Evolutionary conservation across 2,888 invertebrate genomes (phyloP), one percentile per base, ranked within the genome.

Genomic region (Cephus runcator): DNA sequence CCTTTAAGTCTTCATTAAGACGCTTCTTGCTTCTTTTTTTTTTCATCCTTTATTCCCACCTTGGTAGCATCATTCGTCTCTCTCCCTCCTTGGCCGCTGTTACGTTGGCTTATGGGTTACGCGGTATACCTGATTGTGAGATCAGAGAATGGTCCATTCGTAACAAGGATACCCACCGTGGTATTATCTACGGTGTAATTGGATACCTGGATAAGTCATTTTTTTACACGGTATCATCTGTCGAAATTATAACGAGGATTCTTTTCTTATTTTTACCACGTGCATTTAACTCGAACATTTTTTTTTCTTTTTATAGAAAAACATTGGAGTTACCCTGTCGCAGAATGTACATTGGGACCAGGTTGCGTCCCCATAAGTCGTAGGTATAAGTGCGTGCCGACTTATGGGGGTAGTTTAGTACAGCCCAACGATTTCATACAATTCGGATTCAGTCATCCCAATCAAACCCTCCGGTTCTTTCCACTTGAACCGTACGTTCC

Each of bases 1-100:
- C 71, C 71, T 71, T 34, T 71, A 71, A 71, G 71, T 84, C 84
- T 84, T 85, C 82, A 83, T 85, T 83, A 83, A 82, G 83, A 81
- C 81, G 73, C 81, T 83, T 80, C 77, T 76, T 69, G 12, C 12
- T 69, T 71, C 23, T 33, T 69, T 34, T 71, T 68, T 30, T 69
- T 69, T 68, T 34, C 69, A 73, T 75, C 73, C 76, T 80, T 79
- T 75, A 77, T 75, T 79, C 78, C 30, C 75, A 34, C 78, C 80
- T 78, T 75, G 79, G 77, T 76, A 79, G 78, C 75, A 56, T 56
- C 56, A 0, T 56, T 56, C 56, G 23, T 56, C 56, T 56, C 56
- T 56, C 56, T 56, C 1, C 1, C 56, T 56, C 56, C 56, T 56
- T 23, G 56, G 56, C 23, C 23, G 23, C 56, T 23, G 15, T 56